Percentiles rank a stretch among this genome's conserved stretches.
These are phyloP conservation scores for Dicycla oo DNA, from an alignment of 2,888 invertebrate genomes.

Conservation along the genomic window DNA sequence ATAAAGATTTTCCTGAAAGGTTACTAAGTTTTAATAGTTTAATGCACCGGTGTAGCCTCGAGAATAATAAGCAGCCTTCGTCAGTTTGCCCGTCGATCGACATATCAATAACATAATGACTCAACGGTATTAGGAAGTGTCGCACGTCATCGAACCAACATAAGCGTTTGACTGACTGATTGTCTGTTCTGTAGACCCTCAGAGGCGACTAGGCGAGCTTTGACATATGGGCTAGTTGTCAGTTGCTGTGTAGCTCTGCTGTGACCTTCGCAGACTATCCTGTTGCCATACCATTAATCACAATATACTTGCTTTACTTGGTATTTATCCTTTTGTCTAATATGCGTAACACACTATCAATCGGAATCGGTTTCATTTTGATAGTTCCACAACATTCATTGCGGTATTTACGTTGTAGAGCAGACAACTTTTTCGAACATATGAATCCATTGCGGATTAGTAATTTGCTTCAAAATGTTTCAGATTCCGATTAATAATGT, in stretches of 20 bases:
- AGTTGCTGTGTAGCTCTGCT: slow-evolving; percentile 19
- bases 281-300: slow-evolving; percentile 2
- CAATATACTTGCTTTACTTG: neutral
- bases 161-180: slow-evolving; percentile 30
- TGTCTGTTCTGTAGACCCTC: neutral
- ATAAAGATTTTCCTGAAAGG: slow-evolving; percentile 1
- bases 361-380: neutral
- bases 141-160: slow-evolving; percentile 49
- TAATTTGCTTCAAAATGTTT: too few relatives aligned
- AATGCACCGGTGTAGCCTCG: slow-evolving; percentile 17
- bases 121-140: slow-evolving; percentile 47
- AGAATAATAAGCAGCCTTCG: slow-evolving; percentile 39
- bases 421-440: too few relatives aligned
- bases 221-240: neutral
- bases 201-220: slow-evolving; percentile 17
- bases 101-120: slow-evolving; percentile 52
- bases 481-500: too few relatives aligned
- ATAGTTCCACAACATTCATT: too few relatives aligned
- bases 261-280: slow-evolving; percentile 5
- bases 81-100: slow-evolving; percentile 44
- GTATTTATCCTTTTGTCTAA: neutral
- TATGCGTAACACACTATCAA: too few relatives aligned
- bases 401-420: too few relatives aligned
- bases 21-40: slow-evolving; percentile 23
- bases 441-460: too few relatives aligned